These are phyloP conservation scores for Lampris megalopsis DNA, from an alignment of 2,113 vertebrate species.

Conservation along the genomic window DNA sequence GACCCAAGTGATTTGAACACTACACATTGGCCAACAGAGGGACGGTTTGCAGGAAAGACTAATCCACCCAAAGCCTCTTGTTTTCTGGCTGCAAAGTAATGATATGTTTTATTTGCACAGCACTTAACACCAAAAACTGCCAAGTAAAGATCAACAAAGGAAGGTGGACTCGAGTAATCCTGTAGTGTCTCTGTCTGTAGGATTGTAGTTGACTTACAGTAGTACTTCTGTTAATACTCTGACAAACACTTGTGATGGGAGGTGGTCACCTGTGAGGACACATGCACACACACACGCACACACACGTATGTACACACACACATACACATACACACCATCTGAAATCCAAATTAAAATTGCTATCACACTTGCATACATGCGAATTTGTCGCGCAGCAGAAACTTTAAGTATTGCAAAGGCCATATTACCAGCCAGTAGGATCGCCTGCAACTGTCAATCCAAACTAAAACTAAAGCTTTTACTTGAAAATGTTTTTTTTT, in stretches of 20 bases:
- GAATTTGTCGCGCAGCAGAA: no score
- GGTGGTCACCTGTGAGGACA: not conserved
- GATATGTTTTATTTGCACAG: slow-evolving; percentile 55
- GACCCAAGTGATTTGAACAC: slow-evolving; percentile 14
- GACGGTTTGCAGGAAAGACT: slow-evolving; percentile 25
- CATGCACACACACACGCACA: slow-evolving; percentile 7
- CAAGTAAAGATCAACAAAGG: slow-evolving; percentile 53
- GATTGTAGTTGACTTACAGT: no score
- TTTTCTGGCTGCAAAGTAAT: slow-evolving; percentile 48
- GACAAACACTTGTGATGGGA: no score
- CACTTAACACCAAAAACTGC: slow-evolving; percentile 37
- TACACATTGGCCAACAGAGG: slow-evolving; percentile 21
- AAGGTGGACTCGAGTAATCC: slow-evolving; percentile 34
- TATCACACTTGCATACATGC: no score
- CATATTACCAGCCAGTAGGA: no score
- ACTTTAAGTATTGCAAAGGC: no score
- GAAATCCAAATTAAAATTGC: no score
- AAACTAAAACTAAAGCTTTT: no score
- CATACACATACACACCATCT: slow-evolving; percentile 4
- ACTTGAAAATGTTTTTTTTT: no score
- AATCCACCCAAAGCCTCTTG: slow-evolving; percentile 46
- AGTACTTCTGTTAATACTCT: no score
- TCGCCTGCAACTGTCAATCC: no score
- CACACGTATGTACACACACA: slow-evolving; percentile 32
- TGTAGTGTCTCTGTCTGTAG: no score